A percentile compares a stretch with the other conserved stretches of the same genome.
phyloP scores from a whole-genome alignment of 2,113 vertebrate species.

The Mesitornis unicolor region DNA sequence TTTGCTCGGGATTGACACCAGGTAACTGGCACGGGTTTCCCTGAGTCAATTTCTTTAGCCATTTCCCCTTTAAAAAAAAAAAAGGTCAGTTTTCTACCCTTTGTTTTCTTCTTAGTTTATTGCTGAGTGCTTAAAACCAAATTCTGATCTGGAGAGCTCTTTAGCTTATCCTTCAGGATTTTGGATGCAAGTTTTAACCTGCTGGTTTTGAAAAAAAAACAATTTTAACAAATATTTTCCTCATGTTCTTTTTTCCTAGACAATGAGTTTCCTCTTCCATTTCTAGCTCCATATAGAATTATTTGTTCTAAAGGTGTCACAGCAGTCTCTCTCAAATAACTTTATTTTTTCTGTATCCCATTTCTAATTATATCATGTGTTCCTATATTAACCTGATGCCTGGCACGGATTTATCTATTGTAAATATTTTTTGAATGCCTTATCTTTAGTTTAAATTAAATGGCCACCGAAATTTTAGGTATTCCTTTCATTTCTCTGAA shows the following conservation, averaged over 20 bases:
- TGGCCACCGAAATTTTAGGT: neutral
- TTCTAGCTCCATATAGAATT: neutral
- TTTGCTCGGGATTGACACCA: neutral
- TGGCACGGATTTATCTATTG: neutral
- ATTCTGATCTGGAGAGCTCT: neutral
- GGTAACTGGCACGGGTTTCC: neutral
- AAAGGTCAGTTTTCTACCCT: neutral
- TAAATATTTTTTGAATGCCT: neutral
- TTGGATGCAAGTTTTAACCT: neutral
- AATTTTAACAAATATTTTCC: neutral
- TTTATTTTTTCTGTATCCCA: neutral
- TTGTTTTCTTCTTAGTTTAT: neutral
- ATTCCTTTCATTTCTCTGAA: neutral
- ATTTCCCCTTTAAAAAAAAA: neutral
- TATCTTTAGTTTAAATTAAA: neutral
- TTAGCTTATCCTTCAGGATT: neutral
- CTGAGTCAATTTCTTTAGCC: neutral
- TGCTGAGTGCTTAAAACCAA: neutral
- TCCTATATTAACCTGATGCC: neutral
- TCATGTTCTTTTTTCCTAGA: neutral
- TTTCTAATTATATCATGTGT: neutral
- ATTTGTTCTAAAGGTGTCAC: neutral
- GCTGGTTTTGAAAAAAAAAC: neutral
- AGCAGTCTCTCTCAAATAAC: neutral
- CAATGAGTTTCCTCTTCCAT: neutral